Evolutionary conservation across 1,140 invertebrate species (phyloP), one percentile per base, ranked within the genome.

Genomic region (Tetramorium alpestre): DNA sequence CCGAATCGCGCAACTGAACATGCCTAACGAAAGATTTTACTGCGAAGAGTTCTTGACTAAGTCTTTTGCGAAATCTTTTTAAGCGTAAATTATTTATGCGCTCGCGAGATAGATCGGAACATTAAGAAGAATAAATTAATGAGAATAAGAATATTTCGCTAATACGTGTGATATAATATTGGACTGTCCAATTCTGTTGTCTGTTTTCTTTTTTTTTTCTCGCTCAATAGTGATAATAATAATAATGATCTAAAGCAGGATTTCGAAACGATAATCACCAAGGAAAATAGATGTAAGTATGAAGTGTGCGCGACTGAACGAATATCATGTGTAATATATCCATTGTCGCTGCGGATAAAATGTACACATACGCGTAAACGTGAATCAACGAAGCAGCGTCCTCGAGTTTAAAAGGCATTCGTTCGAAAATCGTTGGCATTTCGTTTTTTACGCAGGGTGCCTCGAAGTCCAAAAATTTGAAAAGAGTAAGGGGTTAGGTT

Each of bases 11-110:
- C 75, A 56, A 75, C 62, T 70, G 84, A 80, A 65, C 38, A 86
- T 94, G 92, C 92, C 92, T 94, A 93, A 90, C 94, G 93, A 92
- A 92, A 86, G 88, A 94, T 95, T 94, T 95, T 94, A 94, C 87
- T 91, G 93, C 92, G 94, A 88, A 94, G 91, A 92, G 91, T 94
- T 93, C 91, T 93, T 94, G 94, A 94, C 93, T 93, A 94, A 94
- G 92, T 92, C 73, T 91, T 73, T 94, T 92, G 92, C 91, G 89
- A 93, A 93, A 92, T 94, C 87, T 90, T 93, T 94, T 94, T 93
- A 94, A 93, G 93, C 92, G 90, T 95, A 94, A 93, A 94, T 94
- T 94, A 94, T 94, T 87, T 82, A 22, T 82, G 64, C 72, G 88
- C 89, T 89, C 56, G 69, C 54, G 90, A 92, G 81, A 80, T 81